Evolutionary conservation across 1,140 invertebrate genomes (phyloP).

Genomic region (Apolygus lucorum): DNA sequence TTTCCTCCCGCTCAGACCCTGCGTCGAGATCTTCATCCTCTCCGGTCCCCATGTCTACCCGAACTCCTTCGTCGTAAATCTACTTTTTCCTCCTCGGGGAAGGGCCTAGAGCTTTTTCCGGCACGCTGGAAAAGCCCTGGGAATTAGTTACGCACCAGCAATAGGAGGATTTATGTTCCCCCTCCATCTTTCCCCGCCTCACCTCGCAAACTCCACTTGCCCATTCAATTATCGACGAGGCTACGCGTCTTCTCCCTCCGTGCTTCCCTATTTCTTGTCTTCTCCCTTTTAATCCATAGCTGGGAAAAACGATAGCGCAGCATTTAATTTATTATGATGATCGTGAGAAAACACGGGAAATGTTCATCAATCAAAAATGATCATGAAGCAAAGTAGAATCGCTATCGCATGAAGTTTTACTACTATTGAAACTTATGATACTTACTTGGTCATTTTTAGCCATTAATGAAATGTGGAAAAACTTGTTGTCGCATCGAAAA

Average conservation of each 20-base stretch:
- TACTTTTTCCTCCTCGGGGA: slow-evolving; percentile 10
- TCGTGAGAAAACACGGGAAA: too few relatives aligned
- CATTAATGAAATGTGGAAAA: too few relatives aligned
- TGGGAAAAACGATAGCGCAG: background rate
- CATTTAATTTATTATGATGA: too few relatives aligned
- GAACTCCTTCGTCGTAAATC: slow-evolving; percentile 1
- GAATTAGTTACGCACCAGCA: slow-evolving; percentile 34
- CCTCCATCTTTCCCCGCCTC: background rate
- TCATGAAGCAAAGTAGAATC: too few relatives aligned
- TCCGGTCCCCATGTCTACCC: background rate
- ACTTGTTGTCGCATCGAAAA: too few relatives aligned
- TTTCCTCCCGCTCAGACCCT: background rate
- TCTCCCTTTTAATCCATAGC: background rate
- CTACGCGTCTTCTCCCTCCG: background rate
- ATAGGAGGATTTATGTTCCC: slow-evolving; percentile 17
- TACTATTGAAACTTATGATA: too few relatives aligned
- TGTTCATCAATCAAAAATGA: too few relatives aligned
- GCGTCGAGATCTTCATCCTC: background rate
- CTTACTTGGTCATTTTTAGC: too few relatives aligned
- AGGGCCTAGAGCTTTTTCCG: slow-evolving; percentile 24
- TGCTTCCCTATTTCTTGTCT: background rate
- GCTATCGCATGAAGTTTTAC: too few relatives aligned
- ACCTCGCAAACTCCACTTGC: background rate
- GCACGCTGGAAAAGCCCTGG: slow-evolving; percentile 20
- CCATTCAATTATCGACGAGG: slow-evolving; percentile 8